Percentiles rank a stretch among this genome's conserved stretches.
Conservation (phyloP, 2,113 vertebrate genomes). For the Xiphophorus hellerii region DNA sequence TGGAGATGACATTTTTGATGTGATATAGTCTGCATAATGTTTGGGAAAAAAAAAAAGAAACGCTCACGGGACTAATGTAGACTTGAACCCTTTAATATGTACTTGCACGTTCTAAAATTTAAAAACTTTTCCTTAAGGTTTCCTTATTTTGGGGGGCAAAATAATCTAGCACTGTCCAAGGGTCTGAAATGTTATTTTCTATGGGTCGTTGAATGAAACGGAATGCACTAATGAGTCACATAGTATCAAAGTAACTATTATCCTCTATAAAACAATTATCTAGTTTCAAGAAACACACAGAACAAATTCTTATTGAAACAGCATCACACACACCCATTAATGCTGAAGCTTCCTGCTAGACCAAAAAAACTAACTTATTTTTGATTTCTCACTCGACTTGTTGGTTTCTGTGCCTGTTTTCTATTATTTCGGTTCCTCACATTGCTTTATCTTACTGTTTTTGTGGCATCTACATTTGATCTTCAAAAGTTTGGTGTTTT, state of each 20-base stretch:
- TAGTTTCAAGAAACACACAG: background rate
- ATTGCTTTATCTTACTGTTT: background rate
- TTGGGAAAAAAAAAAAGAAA: background rate
- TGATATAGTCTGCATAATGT: constrained; percentile 13
- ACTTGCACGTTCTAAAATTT: background rate
- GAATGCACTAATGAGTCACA: background rate
- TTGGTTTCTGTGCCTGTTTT: background rate
- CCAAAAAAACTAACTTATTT: background rate
- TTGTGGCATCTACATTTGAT: background rate
- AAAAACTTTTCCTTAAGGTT: background rate
- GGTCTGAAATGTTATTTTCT: background rate
- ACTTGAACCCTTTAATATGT: background rate
- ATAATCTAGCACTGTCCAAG: background rate
- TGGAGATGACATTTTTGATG: constrained; percentile 56
- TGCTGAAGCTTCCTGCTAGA: background rate
- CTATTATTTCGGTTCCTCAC: background rate
- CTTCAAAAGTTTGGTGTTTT: background rate
- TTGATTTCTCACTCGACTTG: background rate
- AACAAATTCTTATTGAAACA: background rate
- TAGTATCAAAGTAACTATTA: too few species aligned
- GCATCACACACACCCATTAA: background rate
- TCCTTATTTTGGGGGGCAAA: background rate
- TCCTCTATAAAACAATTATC: background rate
- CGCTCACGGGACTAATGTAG: background rate
- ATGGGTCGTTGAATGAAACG: background rate